Conservation (phyloP, 2,888 invertebrate genomes). For the Ophonus ardosiacus region DNA sequence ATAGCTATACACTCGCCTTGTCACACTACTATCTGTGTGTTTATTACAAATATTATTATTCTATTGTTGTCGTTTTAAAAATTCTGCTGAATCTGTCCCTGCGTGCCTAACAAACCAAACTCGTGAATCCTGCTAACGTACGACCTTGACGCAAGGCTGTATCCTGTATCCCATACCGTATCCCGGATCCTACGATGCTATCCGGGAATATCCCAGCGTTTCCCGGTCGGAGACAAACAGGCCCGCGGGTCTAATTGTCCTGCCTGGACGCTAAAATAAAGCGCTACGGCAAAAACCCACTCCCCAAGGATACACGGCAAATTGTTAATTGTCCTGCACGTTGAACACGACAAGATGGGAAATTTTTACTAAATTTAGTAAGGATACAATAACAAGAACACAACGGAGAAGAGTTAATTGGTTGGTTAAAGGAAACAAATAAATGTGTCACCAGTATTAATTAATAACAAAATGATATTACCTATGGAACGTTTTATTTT, state of each 20-base stretch:
- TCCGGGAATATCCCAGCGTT: not conserved
- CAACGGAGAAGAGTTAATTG: not conserved
- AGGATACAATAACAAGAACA: not conserved
- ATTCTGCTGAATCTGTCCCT: not conserved
- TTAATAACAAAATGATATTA: too few relatives aligned
- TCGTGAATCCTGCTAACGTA: slow-evolving; percentile 5
- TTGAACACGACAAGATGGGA: not conserved
- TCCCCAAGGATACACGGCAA: slow-evolving; percentile 18
- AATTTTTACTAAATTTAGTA: not conserved
- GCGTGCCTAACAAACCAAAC: slow-evolving; percentile 13
- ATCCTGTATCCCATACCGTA: not conserved
- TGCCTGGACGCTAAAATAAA: slow-evolving; percentile 43
- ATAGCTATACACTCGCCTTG: too few relatives aligned
- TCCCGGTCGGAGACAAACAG: slow-evolving; percentile 34
- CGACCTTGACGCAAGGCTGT: slow-evolving; percentile 9
- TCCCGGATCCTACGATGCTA: not conserved
- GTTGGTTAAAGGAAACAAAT: not conserved
- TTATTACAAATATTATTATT: not conserved
- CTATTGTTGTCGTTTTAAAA: not conserved
- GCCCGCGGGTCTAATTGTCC: slow-evolving; percentile 45
- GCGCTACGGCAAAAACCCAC: not conserved
- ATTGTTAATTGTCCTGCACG: not conserved
- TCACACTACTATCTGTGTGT: too few relatives aligned
- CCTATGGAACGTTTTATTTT: too few relatives aligned
- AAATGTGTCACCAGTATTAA: not conserved